phyloP scores from a whole-genome alignment of 2,888 invertebrate genomes.

The Alviniconcha strummeri region DNA sequence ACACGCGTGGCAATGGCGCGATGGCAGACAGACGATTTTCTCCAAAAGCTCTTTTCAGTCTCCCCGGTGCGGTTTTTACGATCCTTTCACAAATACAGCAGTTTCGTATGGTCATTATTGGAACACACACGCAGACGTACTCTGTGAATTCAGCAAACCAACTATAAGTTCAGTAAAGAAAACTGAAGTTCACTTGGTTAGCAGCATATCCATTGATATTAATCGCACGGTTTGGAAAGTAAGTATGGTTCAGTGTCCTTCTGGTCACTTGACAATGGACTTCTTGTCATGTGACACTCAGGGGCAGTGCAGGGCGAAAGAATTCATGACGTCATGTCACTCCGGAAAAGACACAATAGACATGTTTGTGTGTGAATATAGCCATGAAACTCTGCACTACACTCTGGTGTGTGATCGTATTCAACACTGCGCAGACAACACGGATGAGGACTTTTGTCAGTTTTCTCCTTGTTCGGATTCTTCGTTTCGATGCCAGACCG shows the following conservation, averaged over 20 bases:
- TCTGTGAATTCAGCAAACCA: conserved; percentile 9
- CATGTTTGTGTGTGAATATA: neutral
- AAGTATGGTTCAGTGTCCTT: conserved; percentile 6
- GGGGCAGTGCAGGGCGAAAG: neutral
- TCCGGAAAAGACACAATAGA: neutral
- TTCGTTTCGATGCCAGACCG: neutral
- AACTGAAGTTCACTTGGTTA: neutral
- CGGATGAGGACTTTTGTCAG: conserved; percentile 9
- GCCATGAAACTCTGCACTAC: neutral
- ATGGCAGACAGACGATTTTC: neutral
- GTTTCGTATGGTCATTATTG: neutral
- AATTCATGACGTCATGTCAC: neutral
- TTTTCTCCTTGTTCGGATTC: neutral
- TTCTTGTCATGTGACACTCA: conserved; percentile 7
- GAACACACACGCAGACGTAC: neutral
- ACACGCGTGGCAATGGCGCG: conserved; percentile 3
- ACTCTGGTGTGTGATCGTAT: conserved; percentile 11
- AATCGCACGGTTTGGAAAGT: neutral
- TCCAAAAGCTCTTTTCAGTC: too few relatives aligned
- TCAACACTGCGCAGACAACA: neutral
- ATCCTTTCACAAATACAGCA: too few relatives aligned
- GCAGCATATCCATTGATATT: neutral
- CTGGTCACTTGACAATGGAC: conserved; percentile 7
- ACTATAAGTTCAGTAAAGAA: too few relatives aligned
- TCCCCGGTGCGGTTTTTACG: neutral